Conservation (phyloP, 2,113 vertebrate genomes). For the Salminus brasiliensis region DNA sequence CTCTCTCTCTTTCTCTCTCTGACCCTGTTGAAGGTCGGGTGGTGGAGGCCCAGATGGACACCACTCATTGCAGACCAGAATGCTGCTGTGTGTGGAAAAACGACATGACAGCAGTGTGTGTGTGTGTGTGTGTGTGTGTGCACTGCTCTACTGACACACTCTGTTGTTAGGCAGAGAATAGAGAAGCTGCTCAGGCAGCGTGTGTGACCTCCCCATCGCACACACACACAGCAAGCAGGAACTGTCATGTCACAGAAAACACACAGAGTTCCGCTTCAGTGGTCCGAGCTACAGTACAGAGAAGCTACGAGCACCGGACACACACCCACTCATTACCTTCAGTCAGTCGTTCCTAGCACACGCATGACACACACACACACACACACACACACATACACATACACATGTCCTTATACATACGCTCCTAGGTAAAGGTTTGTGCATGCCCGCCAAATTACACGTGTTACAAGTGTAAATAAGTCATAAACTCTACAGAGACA, state of each 20-base stretch:
- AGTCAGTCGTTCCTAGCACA: too few species aligned
- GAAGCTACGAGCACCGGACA: too few species aligned
- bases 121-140: conserved; percentile 23
- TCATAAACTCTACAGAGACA: too few species aligned
- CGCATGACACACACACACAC: conserved; percentile 18
- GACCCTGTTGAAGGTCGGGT: conserved; percentile 20
- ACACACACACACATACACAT: background rate
- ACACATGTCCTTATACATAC: background rate
- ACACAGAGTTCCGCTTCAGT: conserved; percentile 4
- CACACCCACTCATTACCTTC: background rate
- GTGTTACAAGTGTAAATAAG: too few species aligned
- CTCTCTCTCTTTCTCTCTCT: background rate
- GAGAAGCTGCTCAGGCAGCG: conserved; percentile 38
- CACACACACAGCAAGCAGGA: conserved; percentile 27
- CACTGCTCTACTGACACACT: conserved; percentile 23
- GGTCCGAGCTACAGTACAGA: background rate
- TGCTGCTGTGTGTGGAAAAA: conserved; percentile 25
- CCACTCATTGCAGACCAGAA: conserved; percentile 8
- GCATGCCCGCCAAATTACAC: too few species aligned
- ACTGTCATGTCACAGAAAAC: conserved; percentile 23
- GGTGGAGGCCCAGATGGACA: conserved; percentile 30
- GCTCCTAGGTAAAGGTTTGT: background rate
- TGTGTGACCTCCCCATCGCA: background rate
- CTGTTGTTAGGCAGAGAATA: conserved; percentile 45
- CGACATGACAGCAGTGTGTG: background rate